Evolutionary conservation across 2,113 vertebrate genomes (phyloP), one percentile per base, ranked within the genome.

Genomic region (Dipodomys stephensi): DNA sequence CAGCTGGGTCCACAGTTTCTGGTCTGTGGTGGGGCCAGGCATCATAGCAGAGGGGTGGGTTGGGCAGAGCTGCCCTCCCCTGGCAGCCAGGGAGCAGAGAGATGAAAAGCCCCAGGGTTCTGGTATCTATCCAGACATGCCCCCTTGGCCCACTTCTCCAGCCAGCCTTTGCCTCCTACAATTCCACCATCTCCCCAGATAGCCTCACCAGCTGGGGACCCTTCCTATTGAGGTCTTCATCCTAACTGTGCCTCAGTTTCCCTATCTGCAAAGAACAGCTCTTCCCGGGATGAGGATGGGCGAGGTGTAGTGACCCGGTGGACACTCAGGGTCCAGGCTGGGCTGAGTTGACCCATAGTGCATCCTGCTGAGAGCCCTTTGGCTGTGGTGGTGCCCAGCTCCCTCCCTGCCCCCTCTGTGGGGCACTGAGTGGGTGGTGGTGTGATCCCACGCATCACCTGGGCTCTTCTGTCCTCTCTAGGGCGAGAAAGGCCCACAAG

Each of bases 401-500:
- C 6, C 25, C 67, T 3, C 44, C 49, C 53, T 13, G 53, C 12
- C 53, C 53, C 53, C 53, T 57, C 53, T 13, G 13, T 16, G 0
- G 39, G 39, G 74, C 11, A 22, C 18, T 0, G 16, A 39, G 44
- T 46, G 27, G 27, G 30, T 13, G 23, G 20, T 0, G 2, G 18
- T 19, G 6, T 10, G 35, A 16, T 18, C 83, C 20, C 2, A 4
- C 0, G 0, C 1, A 1, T 94, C 81, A 87, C 15, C 1, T 0
- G 12, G 25, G 1, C 0, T 71, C 39, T 46, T 67, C 35, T 92
- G 30, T 93, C n/a, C 19, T 64, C 93, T 95, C 25, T 73, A 99
- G 99, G 99, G 99, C 0, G 99, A 99, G 97, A 99, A 99, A 98
- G 99, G 99, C 88, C 99, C 99, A 27, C 99, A 99, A 96, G 99